These are phyloP conservation scores for Drosophila setifemur DNA, from an alignment of 1,140 invertebrate genomes.

Conservation along the genomic window DNA sequence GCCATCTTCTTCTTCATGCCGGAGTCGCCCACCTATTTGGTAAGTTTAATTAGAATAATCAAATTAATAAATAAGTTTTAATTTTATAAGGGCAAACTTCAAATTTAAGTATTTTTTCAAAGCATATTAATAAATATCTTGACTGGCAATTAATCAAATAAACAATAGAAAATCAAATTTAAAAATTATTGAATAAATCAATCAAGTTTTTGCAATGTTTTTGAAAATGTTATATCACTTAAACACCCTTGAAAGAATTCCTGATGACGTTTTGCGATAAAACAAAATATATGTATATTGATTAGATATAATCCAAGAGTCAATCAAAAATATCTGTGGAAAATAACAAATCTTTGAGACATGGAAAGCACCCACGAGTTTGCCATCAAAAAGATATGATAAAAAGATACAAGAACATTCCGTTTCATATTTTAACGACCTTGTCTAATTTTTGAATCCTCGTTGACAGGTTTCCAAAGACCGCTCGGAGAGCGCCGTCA, in stretches of 20 bases:
- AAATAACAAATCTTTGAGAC: neutral
- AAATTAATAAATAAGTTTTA: too few species aligned
- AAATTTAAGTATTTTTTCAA: too few species aligned
- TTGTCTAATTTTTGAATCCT: constrained; percentile 1
- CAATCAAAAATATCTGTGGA: neutral
- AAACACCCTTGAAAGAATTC: neutral
- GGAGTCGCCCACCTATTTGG: constrained; percentile 87
- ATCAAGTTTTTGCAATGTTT: neutral
- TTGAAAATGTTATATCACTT: neutral
- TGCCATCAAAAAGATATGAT: constrained; percentile 5
- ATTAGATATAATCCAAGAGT: neutral
- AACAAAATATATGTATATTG: neutral
- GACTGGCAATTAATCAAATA: too few species aligned
- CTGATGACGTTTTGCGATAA: neutral
- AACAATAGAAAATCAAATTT: neutral
- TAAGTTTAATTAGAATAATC: too few species aligned
- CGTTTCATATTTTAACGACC: neutral
- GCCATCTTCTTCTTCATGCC: constrained; percentile 89
- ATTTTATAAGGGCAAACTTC: neutral
- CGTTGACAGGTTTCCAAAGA: constrained; percentile 82
- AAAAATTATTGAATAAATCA: neutral
- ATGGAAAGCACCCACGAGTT: constrained; percentile 15
- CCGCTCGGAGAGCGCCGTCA: constrained; percentile 85
- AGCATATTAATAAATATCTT: too few species aligned
- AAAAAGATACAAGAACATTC: neutral